These are phyloP conservation scores for Dicaeum eximium DNA, from an alignment of 2,113 vertebrate species.

Conservation along the genomic window DNA sequence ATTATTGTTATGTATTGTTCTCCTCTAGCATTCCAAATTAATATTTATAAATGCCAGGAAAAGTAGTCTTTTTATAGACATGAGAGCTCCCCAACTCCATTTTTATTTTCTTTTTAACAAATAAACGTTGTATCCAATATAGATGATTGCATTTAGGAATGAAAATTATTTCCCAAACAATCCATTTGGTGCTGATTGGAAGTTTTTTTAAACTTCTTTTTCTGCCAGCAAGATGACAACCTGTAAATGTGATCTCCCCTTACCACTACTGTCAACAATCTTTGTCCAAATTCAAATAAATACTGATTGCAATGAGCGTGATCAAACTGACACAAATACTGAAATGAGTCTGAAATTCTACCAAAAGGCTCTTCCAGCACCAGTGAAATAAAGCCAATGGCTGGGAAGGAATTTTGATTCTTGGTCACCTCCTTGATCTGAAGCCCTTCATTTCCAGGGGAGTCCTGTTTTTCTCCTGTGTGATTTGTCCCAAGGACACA, in stretches of 20 bases:
- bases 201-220: background rate
- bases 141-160: slow-evolving; percentile 76
- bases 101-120: slow-evolving; percentile 73
- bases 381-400: background rate
- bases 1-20: slow-evolving; percentile 83
- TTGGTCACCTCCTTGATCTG: background rate
- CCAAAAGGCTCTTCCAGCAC: background rate
- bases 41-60: slow-evolving; percentile 79
- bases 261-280: background rate
- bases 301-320: background rate
- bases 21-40: slow-evolving; percentile 71
- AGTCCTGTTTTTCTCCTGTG: background rate
- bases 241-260: slow-evolving; percentile 1
- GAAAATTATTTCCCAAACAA: slow-evolving; percentile 69
- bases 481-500: background rate
- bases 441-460: background rate
- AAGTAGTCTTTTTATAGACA: slow-evolving; percentile 71
- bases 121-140: slow-evolving; percentile 69
- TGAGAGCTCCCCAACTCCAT: slow-evolving; percentile 58
- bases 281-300: slow-evolving; percentile 26
- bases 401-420: background rate
- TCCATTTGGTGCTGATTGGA: slow-evolving; percentile 49
- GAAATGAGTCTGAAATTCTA: background rate
- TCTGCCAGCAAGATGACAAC: background rate
- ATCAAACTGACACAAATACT: background rate